phyloP scores from a whole-genome alignment of 2,888 invertebrate genomes.

The Sylvicola cinctus region DNA sequence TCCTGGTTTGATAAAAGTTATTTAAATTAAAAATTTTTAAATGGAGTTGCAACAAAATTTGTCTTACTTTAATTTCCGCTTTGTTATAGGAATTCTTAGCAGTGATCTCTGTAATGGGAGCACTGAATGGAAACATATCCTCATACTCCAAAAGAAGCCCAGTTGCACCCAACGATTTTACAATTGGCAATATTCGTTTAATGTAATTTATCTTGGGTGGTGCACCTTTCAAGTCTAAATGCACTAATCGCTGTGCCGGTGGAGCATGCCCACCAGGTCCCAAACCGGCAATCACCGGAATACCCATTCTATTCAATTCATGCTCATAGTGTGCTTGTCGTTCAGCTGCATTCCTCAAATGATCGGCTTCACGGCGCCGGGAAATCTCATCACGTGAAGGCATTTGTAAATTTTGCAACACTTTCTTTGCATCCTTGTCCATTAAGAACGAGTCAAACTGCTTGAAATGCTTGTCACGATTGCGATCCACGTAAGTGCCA shows the following conservation, averaged over 20 bases:
- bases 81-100: constrained; percentile 38
- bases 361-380: constrained; percentile 18
- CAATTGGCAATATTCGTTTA: constrained; percentile 32
- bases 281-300: constrained; percentile 21
- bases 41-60: neutral
- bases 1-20: constrained; percentile 10
- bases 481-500: no score
- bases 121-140: constrained; percentile 60
- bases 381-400: constrained; percentile 21
- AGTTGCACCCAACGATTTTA: constrained; percentile 44
- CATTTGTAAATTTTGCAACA: constrained; percentile 23
- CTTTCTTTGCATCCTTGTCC: constrained; percentile 1
- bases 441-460: no score
- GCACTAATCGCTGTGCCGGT: constrained; percentile 35
- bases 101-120: constrained; percentile 30
- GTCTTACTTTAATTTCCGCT: constrained; percentile 31
- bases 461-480: no score
- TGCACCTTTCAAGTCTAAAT: constrained; percentile 60
- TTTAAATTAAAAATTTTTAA: constrained; percentile 9
- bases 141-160: constrained; percentile 58
- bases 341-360: constrained; percentile 20
- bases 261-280: constrained; percentile 21
- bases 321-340: constrained; percentile 17
- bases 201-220: constrained; percentile 42
- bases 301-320: constrained; percentile 23